These are phyloP conservation scores for Brachyistius frenatus DNA, from an alignment of 2,113 vertebrate species.

Conservation along the genomic window DNA sequence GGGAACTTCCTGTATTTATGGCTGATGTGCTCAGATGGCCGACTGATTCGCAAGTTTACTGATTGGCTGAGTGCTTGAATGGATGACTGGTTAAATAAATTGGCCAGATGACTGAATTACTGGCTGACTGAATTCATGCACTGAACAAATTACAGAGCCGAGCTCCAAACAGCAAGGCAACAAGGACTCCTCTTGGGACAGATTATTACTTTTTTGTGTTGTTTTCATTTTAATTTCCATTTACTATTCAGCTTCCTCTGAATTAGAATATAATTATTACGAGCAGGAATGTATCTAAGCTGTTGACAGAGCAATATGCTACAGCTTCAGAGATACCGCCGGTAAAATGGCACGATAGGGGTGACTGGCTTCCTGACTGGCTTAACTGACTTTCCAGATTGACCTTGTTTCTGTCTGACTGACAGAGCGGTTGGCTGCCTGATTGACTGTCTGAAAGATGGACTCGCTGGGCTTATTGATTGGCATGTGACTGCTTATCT, in stretches of 20 bases:
- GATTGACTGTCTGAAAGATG: conserved; percentile 48
- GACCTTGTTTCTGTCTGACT: conserved; percentile 35
- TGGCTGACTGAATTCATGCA: conserved; percentile 12
- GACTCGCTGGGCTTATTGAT: conserved; percentile 32
- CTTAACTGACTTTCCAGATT: conserved; percentile 34
- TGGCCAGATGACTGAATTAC: conserved; percentile 39
- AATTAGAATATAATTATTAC: conserved; percentile 7
- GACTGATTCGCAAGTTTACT: conserved; percentile 25
- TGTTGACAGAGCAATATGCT: not conserved
- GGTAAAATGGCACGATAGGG: conserved; percentile 3
- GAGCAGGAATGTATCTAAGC: not conserved
- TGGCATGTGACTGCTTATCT: conserved; percentile 42
- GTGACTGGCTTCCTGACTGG: conserved; percentile 20
- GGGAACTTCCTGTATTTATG: not conserved
- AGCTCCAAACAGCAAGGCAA: conserved; percentile 15
- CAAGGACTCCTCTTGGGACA: not conserved
- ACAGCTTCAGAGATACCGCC: conserved; percentile 2
- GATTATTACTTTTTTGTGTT: not conserved
- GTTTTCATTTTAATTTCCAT: not conserved
- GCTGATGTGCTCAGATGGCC: not conserved
- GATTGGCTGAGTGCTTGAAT: conserved; percentile 32
- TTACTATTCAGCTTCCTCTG: conserved; percentile 6
- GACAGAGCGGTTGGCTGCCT: conserved; percentile 39
- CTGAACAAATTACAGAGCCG: conserved; percentile 11
- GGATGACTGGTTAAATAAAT: conserved; percentile 42